These are phyloP conservation scores for Drosophila melanica DNA, from an alignment of 1,140 invertebrate genomes.

Conservation along the genomic window DNA sequence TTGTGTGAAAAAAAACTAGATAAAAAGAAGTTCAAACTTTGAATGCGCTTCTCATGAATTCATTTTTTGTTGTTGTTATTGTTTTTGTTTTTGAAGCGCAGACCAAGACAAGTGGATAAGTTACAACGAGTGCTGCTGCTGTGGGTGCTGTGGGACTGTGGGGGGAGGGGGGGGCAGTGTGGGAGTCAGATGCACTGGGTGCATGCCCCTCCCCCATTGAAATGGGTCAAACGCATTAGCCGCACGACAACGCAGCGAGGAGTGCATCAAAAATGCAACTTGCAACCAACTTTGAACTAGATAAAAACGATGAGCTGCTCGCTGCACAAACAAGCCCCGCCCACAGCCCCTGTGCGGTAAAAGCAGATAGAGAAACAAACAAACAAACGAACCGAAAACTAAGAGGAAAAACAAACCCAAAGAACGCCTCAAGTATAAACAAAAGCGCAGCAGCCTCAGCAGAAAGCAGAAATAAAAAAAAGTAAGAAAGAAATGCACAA, in stretches of 20 bases:
- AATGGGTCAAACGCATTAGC: slow-evolving; percentile 73
- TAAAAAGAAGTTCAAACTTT: slow-evolving; percentile 73
- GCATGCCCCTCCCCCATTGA: slow-evolving; percentile 61
- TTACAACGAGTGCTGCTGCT: not conserved
- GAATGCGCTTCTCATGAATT: slow-evolving; percentile 75
- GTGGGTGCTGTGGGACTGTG: no score
- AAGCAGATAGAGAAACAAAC: slow-evolving; percentile 46
- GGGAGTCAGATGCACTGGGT: slow-evolving; percentile 49
- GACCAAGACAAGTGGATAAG: slow-evolving; percentile 21
- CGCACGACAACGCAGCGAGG: slow-evolving; percentile 55
- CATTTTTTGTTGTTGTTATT: slow-evolving; percentile 1
- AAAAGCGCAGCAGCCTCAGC: slow-evolving; percentile 63
- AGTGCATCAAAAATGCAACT: slow-evolving; percentile 74
- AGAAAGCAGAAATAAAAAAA: slow-evolving; percentile 23
- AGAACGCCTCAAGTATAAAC: slow-evolving; percentile 64
- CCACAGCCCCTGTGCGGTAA: slow-evolving; percentile 1
- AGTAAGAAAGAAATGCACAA: slow-evolving; percentile 29
- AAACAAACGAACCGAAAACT: slow-evolving; percentile 30
- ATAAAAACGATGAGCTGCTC: slow-evolving; percentile 25
- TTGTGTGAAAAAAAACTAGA: slow-evolving; percentile 67
- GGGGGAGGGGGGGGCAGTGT: slow-evolving; percentile 38
- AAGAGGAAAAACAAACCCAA: slow-evolving; percentile 21
- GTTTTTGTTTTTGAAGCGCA: slow-evolving; percentile 1
- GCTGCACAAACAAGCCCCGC: not conserved
- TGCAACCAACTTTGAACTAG: slow-evolving; percentile 61